Base-by-base conservation (phyloP, 1,140 invertebrate genomes). In the Aphidius gifuensis region DNA sequence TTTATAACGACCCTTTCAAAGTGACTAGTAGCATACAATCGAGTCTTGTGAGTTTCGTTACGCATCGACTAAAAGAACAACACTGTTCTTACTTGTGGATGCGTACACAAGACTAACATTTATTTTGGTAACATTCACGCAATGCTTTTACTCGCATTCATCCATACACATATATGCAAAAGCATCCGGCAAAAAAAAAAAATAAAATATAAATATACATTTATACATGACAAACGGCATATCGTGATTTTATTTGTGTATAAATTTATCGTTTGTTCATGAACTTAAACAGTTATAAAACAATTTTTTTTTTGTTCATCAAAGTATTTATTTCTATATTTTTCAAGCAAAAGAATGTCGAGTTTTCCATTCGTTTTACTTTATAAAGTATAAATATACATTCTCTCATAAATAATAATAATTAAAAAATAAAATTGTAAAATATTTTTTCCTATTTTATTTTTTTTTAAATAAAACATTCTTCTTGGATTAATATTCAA, bases 1-100 rank as follows among this genome's bases (percentile, higher is more conserved):
- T 71, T 73, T 71, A 73, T 71, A 64, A 59, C 63, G 60, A 51
- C 55, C 66, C 68, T 65, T 69, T 73, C 69, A 69, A 68, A 71
- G 68, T 69, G 64, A 66, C 65, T 63, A 44, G 64, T 62, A 48
- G 47, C 58, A 65, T 59, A 68, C 66, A 69, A 69, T 69, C 67
- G 69, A 64, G 64, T 66, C 61, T 69, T 63, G 65, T 66, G 54
- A 60, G 47, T 61, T 54, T 46, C 59, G 9, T 43, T 61, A 61
- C 47, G 59, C 49, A 64, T 61, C 58, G 44, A 39, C 62, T 58
- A 61, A 61, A 66, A 43, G 57, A 32, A 23, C 42, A 40, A 57
- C 58, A 45, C 45, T 42, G 40, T 61, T 64, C 61, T 63, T 46
- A 43, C 49, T 57, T 21, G 51, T 46, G 47, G 59, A 44, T 38